These are phyloP conservation scores for Dicentrarchus labrax DNA, from an alignment of 2,113 vertebrate genomes.

Conservation along the genomic window DNA sequence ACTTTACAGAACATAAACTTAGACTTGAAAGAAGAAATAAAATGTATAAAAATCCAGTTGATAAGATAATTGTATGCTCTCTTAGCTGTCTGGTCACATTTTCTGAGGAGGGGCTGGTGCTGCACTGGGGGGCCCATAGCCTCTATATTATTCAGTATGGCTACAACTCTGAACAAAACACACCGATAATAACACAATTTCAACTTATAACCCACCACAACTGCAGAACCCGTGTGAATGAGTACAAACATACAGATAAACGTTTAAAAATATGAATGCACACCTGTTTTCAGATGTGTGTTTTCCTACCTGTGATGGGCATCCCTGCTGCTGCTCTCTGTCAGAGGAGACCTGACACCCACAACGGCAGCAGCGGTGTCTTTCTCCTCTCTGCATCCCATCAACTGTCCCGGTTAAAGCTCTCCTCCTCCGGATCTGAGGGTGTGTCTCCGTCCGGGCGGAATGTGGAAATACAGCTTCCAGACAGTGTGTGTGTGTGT, in stretches of 20 bases:
- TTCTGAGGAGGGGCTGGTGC: not conserved
- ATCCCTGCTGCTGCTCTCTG: constrained; percentile 36
- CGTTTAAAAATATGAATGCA: not conserved
- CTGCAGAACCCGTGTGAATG: not conserved
- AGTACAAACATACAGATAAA: not conserved
- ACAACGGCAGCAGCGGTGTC: not conserved
- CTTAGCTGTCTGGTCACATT: not conserved
- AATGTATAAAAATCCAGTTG: not conserved
- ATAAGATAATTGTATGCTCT: not conserved
- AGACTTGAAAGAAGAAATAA: not conserved
- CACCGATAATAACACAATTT: not conserved
- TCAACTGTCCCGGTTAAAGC: constrained; percentile 20
- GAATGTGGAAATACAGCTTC: constrained; percentile 68
- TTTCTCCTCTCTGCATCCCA: constrained; percentile 55
- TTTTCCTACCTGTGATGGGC: constrained; percentile 64
- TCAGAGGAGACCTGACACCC: not conserved
- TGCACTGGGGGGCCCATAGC: not conserved
- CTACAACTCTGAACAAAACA: not conserved
- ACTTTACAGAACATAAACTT: not conserved
- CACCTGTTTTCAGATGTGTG: not conserved
- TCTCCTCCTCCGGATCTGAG: constrained; percentile 38
- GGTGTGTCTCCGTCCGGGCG: constrained; percentile 65
- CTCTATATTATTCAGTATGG: too few relatives aligned
- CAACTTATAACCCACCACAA: not conserved
- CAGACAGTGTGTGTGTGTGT: constrained; percentile 8